Evolutionary conservation across 2,797 vertebrate species (phyloP), one percentile per base, ranked within the genome.

Genomic region (Lophotriccus pileatus): DNA sequence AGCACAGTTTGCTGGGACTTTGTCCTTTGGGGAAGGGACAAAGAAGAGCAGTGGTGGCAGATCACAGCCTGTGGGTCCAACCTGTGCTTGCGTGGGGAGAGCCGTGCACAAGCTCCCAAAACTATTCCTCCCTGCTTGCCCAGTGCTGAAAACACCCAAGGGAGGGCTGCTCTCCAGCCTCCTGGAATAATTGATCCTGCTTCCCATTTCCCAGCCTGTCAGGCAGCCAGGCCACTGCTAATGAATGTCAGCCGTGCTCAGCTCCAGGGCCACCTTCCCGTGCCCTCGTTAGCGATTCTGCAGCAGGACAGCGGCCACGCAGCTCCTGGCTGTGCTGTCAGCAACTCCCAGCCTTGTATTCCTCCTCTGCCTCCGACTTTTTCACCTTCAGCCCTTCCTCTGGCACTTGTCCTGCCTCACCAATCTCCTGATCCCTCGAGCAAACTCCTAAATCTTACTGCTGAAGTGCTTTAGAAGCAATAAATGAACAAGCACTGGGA

Each of bases 211-310:
- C 62, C 69, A 49, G 60, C 60, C 68, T 2, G 0, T 55, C 82
- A 85, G 72, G 81, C 50, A 83, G 75, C 36, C 72, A 53, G 78
- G 32, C 44, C 52, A n/a, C 50, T 85, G 55, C 32, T 93, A 60
- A 91, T 77, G 39, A 30, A 46, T 93, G 49, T 79, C 81, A 74
- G 1, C 53, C 53, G 46, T 52, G 23, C 52, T 84, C 50, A 39
- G 56, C 34, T 66, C 69, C 41, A 12, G 46, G 9, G 37, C 63
- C 1, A 1, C 47, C 56, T 56, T 85, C 68, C 72, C 3, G 0
- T 24, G 36, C 20, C 55, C 58, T 80, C 41, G 10, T 77, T 50
- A 94, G 41, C 1, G 0, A 43, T 49, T 75, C 0, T 0, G 69
- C 58, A 74, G 49, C 34, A 1, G 55, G 58, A 90, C 17, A 52